A percentile compares a stretch with the other conserved stretches of the same genome.
Evolutionary conservation across 2,888 invertebrate species (phyloP).

Genomic region (Drosophila niveifrons): DNA sequence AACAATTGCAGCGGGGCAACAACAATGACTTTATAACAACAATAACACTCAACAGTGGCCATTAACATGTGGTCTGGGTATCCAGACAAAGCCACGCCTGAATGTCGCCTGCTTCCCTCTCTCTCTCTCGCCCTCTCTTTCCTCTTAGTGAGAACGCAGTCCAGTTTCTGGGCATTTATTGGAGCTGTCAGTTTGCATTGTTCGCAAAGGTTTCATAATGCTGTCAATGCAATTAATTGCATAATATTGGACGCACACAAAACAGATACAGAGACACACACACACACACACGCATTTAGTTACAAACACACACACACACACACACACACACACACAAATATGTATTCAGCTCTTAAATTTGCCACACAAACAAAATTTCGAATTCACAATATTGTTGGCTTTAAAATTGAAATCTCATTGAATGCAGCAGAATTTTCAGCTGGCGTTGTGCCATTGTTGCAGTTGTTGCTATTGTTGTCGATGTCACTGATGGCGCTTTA

Average conservation of each 20-base stretch:
- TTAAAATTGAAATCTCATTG: conserved; percentile 60
- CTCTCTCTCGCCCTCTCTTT: not conserved
- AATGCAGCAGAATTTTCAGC: conserved; percentile 26
- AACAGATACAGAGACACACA: conserved; percentile 11
- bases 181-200: conserved; percentile 75
- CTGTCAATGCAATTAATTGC: conserved; percentile 80
- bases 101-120: conserved; percentile 9
- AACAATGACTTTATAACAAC: conserved; percentile 42
- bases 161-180: conserved; percentile 62
- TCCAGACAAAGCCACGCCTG: conserved; percentile 46
- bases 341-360: conserved; percentile 49
- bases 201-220: conserved; percentile 75
- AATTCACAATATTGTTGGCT: conserved; percentile 32
- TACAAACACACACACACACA: conserved; percentile 11
- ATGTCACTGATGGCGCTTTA: conserved; percentile 45
- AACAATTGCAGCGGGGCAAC: conserved; percentile 34
- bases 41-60: conserved; percentile 59
- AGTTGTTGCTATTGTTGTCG: conserved; percentile 26
- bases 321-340: conserved; percentile 13
- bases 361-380: conserved; percentile 45
- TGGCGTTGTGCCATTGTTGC: conserved; percentile 20
- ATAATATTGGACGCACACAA: conserved; percentile 57
- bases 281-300: conserved; percentile 3
- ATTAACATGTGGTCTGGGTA: conserved; percentile 61
- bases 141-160: not conserved